Evolutionary conservation across 1,140 invertebrate species (phyloP), one percentile per base, ranked within the genome.

Genomic region (Anadara kagoshimensis): DNA sequence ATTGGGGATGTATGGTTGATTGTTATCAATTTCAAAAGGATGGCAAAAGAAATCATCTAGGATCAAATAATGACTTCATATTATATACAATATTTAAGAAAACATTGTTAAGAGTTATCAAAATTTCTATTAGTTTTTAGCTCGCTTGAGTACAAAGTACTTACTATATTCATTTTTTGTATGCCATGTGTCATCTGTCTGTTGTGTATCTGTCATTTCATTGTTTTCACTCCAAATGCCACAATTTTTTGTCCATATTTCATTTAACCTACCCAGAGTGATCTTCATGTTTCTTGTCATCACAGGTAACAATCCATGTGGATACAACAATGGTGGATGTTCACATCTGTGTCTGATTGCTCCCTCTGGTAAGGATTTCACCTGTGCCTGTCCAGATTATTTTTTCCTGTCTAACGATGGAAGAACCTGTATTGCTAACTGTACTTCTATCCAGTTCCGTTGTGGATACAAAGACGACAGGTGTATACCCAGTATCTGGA

Each of bases 401-500:
- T 99, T 96, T 87, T 93, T 93, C 75, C 89, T 98, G 59, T 92
- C 92, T 41, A 75, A 89, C 7, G 95, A 99, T 86, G 92, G 93
- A 62, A 95, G 94, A 86, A 98, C 95, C 0, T 99, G 98, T 86
- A 93, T 96, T n/a, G 95, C 97, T 0, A 99, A 99, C 85, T 99
- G 98, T 83, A 98, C 97, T 0, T 90, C 91, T 22, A 95, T 95
- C 0, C 97, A 99, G 88, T 97, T 98, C 89, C 92, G 94, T 59
- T 99, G 98, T 86, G 96, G 95, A 53, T 93, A 94, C 4, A 91
- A 91, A 0, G 98, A 87, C 43, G 83, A 99, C 82, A 74, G 83
- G 54, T 99, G 98, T 88, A 98, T 99, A 64, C 97, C 97, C 0
- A 95, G 95, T 92, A 96, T 97, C 89, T 99, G 97, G 97, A 96